Evolutionary conservation across 2,888 invertebrate genomes (phyloP), one percentile per base, ranked within the genome.

Genomic region (Hirudinaria manillensis): DNA sequence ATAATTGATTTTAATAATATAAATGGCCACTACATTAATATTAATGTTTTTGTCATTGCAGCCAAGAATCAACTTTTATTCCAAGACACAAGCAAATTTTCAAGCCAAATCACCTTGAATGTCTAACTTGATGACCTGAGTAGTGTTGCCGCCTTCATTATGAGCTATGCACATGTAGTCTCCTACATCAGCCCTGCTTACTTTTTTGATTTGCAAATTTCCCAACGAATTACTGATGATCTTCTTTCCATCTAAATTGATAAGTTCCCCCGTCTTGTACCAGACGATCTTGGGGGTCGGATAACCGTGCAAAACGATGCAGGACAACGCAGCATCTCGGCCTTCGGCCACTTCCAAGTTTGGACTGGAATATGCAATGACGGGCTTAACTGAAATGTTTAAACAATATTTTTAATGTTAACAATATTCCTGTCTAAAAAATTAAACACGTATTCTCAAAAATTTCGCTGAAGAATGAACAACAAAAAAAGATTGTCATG

Each of bases 71-170:
- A 45, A 7, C 6, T 16, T 6, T 45, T 45, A 38, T 45, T 10
- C 13, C 16, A 29, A 10, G 27, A 7, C 32, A 68, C 34, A n/a
- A 2, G n/a, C 29, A 24, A 32, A 32, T 29, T 24, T 32, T 3
- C 34, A 67, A 67, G 24, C 21, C 29, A 75, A 36, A 86, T 86
- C 87, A 88, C 88, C 86, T 77, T 89, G 87, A 0, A 91, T 89
- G n/a, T 83, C 83, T 0, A 91, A 81, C n/a, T 83, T 80, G 70
- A 89, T 87, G 0, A 85, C 84, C 0, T 88, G 86, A 4, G 80
- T 78, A 1, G 77, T 79, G n/a, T 80, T 79, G 4, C 85, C 85
- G 38, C 84, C 84, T 24, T 80, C 80, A 76, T 85, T 85, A 19
- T 79, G 78, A 6, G 84, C 85, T 13, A 81, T 76, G 78, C 85